A percentile compares a stretch with the other conserved stretches of the same genome.
These are phyloP conservation scores for Dione juno DNA, from an alignment of 2,888 invertebrate species.

Conservation along the genomic window DNA sequence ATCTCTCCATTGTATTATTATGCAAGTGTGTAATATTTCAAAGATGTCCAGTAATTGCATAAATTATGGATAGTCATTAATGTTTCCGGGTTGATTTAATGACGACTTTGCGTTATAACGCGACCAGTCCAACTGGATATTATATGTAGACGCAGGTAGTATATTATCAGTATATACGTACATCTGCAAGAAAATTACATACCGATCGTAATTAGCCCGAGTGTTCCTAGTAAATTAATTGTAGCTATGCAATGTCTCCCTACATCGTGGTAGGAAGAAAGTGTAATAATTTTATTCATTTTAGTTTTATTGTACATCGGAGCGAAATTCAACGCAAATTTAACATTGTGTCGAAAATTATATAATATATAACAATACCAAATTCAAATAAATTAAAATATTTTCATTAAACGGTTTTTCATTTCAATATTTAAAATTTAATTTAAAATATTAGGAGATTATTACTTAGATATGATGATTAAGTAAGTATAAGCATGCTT, in stretches of 20 bases:
- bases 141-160: not conserved
- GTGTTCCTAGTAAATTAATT: too few species aligned
- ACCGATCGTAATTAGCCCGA: not conserved
- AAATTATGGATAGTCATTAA: slow-evolving; percentile 22
- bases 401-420: not conserved
- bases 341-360: too few species aligned
- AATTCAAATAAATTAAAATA: slow-evolving; percentile 5
- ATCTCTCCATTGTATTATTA: not conserved
- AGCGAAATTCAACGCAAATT: too few species aligned
- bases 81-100: slow-evolving; percentile 23
- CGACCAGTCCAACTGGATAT: slow-evolving; percentile 19
- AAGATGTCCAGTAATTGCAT: slow-evolving; percentile 19
- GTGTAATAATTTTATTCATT: too few species aligned
- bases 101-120: slow-evolving; percentile 18
- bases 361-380: too few species aligned
- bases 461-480: slow-evolving; percentile 19
- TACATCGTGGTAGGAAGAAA: too few species aligned
- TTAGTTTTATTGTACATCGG: too few species aligned
- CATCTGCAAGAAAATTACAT: not conserved
- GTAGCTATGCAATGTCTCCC: too few species aligned
- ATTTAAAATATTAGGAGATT: slow-evolving; percentile 19
- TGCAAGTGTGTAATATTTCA: slow-evolving; percentile 5
- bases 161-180: not conserved
- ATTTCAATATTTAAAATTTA: slow-evolving; percentile 8
- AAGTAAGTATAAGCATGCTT: slow-evolving; percentile 28